phyloP scores from a whole-genome alignment of 2,113 vertebrate genomes.

The Nothocercus nigrocapillus region DNA sequence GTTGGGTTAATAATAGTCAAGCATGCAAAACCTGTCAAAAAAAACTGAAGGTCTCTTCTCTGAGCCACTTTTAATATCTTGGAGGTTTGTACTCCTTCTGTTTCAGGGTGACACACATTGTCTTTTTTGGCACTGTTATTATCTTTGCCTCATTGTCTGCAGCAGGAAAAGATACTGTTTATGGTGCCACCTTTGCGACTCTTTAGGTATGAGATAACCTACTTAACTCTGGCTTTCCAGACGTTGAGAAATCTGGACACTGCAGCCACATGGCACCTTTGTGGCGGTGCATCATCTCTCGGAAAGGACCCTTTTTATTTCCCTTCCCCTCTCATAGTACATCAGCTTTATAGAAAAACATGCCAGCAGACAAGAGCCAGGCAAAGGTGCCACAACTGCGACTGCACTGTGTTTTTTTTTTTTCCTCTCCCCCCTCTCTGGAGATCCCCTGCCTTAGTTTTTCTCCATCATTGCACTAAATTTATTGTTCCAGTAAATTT shows the following conservation, averaged over 20 bases:
- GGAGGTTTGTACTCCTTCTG: constrained; percentile 57
- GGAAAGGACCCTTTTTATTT: not conserved
- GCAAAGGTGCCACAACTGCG: constrained; percentile 15
- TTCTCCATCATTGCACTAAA: constrained; percentile 68
- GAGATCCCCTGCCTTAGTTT: constrained; percentile 73
- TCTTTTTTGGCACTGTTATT: constrained; percentile 57
- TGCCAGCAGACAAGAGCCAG: not conserved
- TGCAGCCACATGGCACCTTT: not conserved
- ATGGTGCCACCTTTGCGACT: constrained; percentile 51
- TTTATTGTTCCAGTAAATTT: constrained; percentile 77
- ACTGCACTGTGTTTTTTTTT: constrained; percentile 5
- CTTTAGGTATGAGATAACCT: constrained; percentile 60
- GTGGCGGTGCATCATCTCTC: not conserved
- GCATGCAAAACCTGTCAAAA: constrained; percentile 63
- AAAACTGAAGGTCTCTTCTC: constrained; percentile 60
- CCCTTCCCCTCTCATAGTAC: not conserved
- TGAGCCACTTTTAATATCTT: constrained; percentile 44
- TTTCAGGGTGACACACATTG: constrained; percentile 61
- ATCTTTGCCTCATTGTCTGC: constrained; percentile 55
- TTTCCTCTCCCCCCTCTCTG: constrained; percentile 32
- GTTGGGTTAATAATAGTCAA: constrained; percentile 61
- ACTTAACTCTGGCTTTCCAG: constrained; percentile 30
- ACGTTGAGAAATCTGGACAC: constrained; percentile 47
- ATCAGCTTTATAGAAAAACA: constrained; percentile 2
- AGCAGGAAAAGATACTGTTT: constrained; percentile 63